Base-by-base conservation (phyloP, 2,888 invertebrate species). In the Tenthredo scrophulariae region DNA sequence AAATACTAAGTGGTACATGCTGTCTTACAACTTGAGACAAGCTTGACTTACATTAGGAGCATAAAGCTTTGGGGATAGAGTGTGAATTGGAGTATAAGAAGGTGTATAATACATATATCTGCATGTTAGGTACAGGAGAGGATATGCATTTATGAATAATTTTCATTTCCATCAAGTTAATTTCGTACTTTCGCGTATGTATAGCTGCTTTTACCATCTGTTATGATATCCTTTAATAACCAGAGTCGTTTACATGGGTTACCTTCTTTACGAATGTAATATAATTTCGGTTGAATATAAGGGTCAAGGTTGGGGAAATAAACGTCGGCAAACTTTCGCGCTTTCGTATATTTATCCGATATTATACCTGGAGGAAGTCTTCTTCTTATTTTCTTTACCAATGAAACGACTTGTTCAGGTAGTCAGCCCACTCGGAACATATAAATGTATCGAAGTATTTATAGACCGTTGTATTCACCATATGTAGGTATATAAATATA, bases 11-110 rank as follows among this genome's bases (percentile, higher is more conserved):
- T 83, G 70, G 65, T 83, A 83, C 83, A 83, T 37, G 67, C 33
- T 83, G 83, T 83, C 83, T 83, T 83, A 83, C 83, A 83, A 83
- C 83, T 83, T 26, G 22, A 22, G 83, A 83, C 83, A 83, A 83
- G 83, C 67, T 67, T 29, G 70, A 83, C 46, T 83, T 33, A 70
- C 80, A 62, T 80, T 80, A 80, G 80, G 50, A 62, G 62, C 80
- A 62, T 80, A 80, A 62, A 80, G 13, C 54, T 50, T 0, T 10
- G 50, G 22, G 77, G 29, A 50, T 54, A 18, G 62, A 83, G 83
- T 83, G 83, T 83, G 67, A 70, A 83, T 46, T 70, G 67, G 79
- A 79, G 79, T 75, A 50, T 37, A 40, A 37, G 58, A 79, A 4
- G 43, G 65, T 62, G 62, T 58, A 62, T 37, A 62, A 40, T 80